These are phyloP conservation scores for Paraescarpia echinospica DNA, from an alignment of 1,140 invertebrate species.

Conservation along the genomic window DNA sequence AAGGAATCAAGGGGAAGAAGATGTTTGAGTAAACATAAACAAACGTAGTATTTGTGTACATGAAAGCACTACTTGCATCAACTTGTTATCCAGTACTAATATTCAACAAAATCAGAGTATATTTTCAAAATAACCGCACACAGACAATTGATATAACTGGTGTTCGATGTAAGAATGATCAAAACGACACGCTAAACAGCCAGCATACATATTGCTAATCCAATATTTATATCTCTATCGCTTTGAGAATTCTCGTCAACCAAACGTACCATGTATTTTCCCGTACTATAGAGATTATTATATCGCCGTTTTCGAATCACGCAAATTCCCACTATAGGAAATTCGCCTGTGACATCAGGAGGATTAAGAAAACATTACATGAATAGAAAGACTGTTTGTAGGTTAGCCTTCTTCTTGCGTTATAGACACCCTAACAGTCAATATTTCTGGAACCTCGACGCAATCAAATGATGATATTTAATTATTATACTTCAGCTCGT, in stretches of 20 bases:
- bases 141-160: neutral
- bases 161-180: neutral
- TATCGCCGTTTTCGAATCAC: neutral
- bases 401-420: neutral
- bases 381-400: neutral
- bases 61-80: no score
- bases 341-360: neutral
- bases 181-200: neutral
- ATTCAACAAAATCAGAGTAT: no score
- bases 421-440: no score
- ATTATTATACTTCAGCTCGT: neutral
- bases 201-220: neutral
- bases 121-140: neutral
- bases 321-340: neutral
- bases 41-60: no score
- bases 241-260: neutral
- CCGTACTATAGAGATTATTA: neutral
- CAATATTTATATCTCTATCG: neutral
- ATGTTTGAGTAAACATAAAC: no score
- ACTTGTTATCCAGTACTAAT: no score
- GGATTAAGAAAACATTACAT: neutral
- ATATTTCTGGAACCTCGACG: no score
- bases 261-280: neutral
- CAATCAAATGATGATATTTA: neutral
- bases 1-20: no score